Conservation (phyloP, 2,888 invertebrate genomes). For the Eupithecia dodoneata region DNA sequence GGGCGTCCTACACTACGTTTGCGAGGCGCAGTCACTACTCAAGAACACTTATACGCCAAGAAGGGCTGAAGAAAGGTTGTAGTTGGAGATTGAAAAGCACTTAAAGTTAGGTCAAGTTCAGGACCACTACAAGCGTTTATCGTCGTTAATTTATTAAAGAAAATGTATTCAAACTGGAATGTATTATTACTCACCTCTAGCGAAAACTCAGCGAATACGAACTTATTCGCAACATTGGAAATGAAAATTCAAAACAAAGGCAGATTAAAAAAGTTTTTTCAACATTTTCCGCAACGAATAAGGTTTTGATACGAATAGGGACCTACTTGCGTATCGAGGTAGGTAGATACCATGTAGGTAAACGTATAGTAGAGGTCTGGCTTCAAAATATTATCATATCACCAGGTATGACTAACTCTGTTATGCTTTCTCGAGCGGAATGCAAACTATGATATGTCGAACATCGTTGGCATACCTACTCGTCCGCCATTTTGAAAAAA, state of each 20-base stretch:
- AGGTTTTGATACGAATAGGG: too few species aligned
- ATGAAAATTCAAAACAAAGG: slow-evolving; percentile 24
- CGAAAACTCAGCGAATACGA: slow-evolving; percentile 2
- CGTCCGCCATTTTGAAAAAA: too few species aligned
- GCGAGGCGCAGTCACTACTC: too few species aligned
- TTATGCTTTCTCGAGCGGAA: neutral
- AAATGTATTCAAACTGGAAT: neutral
- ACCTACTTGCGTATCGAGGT: neutral
- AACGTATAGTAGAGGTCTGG: neutral
- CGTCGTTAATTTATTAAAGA: too few species aligned
- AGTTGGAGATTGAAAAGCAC: too few species aligned
- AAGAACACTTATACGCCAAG: too few species aligned
- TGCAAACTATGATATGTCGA: neutral
- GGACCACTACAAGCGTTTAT: too few species aligned
- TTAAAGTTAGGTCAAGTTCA: too few species aligned
- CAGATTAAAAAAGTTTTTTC: slow-evolving; percentile 35
- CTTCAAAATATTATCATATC: neutral
- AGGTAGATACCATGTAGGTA: neutral
- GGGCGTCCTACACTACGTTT: too few species aligned
- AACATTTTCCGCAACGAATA: slow-evolving; percentile 21
- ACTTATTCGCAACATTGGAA: slow-evolving; percentile 17
- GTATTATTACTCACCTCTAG: slow-evolving; percentile 15
- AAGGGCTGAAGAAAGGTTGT: too few species aligned
- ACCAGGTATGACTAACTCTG: neutral
- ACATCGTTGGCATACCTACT: too few species aligned